These are phyloP conservation scores for Charanyca ferruginea DNA, from an alignment of 2,888 invertebrate species.

Conservation along the genomic window DNA sequence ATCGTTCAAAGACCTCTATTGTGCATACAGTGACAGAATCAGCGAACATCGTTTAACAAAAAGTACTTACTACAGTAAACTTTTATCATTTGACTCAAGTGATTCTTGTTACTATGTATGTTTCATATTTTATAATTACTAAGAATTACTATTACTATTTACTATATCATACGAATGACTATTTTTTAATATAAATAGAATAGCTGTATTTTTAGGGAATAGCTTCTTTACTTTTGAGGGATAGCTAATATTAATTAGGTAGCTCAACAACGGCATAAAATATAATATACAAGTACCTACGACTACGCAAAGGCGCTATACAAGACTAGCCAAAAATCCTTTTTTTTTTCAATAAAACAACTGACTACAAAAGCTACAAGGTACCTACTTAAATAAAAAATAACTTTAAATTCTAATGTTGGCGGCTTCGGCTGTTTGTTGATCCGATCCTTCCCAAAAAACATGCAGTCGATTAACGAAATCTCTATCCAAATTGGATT, in stretches of 20 bases:
- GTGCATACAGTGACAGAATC: constrained; percentile 25
- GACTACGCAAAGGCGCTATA: constrained; percentile 12
- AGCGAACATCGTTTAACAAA: constrained; percentile 1
- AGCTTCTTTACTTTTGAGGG: neutral
- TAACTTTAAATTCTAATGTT: too few relatives aligned
- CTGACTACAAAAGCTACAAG: too few relatives aligned
- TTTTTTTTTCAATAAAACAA: too few relatives aligned
- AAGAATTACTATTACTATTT: neutral
- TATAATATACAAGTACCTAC: neutral
- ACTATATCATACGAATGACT: too few relatives aligned
- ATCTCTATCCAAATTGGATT: too few relatives aligned
- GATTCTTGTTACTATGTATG: neutral
- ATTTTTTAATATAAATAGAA: too few relatives aligned
- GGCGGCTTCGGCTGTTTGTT: too few relatives aligned
- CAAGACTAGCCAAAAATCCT: neutral
- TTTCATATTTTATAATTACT: too few relatives aligned
- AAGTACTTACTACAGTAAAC: constrained; percentile 9
- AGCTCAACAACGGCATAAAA: constrained; percentile 1
- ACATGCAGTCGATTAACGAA: too few relatives aligned
- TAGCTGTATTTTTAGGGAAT: neutral
- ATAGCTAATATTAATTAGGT: neutral
- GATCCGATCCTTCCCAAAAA: too few relatives aligned
- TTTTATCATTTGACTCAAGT: constrained; percentile 25
- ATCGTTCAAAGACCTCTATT: constrained; percentile 44
- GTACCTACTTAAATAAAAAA: too few relatives aligned